Base-by-base conservation (phyloP, 1,140 invertebrate genomes). In the Thalassaphorura encarpata region DNA sequence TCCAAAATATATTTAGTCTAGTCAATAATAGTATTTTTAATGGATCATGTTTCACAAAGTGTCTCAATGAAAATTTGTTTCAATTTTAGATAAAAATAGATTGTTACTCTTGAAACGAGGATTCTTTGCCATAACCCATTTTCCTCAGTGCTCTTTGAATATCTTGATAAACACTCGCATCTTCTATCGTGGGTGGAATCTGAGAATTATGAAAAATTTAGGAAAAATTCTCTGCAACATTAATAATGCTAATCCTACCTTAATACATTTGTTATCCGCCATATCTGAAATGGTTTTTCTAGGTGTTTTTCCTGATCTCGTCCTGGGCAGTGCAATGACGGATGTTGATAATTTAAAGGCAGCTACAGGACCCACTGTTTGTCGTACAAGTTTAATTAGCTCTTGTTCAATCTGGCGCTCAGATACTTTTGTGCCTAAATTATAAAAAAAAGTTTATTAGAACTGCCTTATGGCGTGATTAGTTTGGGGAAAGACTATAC, bases 161-260 rank as follows among this genome's bases (percentile, higher is more conserved):
- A 67, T 85, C 82, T 3, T 71, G 73, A 67, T 88, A 95, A 1
- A 93, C 85, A 49, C 75, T 79, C 18, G 85, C 77, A 75, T 94
- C 89, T 73, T 94, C 90, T 50, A 94, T 89, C 1, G 89, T 92
- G 2, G 84, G 79, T 42, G 89, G 83, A 66, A 87, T 83, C 82
- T 85, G 69, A 56, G 72, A 72, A 58, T 51, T 58, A 69, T 18
- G 16, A 23, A 43, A 13, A 63, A 52, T n/a, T 56, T 39, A 33
- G 52, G 11, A 57, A 50, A 46, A 31, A 63, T 46, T 31, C 49
- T 52, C 33, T n/a, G 33, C n/a, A 36, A 36, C 11, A 11, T 36
- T n/a, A 36, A 36, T 36, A n/a, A 11, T 36, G 11, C 33, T n/a
- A 36, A 36, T 11, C 33, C n/a, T 68, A 91, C 79, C 72, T 84